Evolutionary conservation across 2,113 vertebrate genomes (phyloP), one percentile per base, ranked within the genome.

Genomic region (Rhinichthys klamathensis): DNA sequence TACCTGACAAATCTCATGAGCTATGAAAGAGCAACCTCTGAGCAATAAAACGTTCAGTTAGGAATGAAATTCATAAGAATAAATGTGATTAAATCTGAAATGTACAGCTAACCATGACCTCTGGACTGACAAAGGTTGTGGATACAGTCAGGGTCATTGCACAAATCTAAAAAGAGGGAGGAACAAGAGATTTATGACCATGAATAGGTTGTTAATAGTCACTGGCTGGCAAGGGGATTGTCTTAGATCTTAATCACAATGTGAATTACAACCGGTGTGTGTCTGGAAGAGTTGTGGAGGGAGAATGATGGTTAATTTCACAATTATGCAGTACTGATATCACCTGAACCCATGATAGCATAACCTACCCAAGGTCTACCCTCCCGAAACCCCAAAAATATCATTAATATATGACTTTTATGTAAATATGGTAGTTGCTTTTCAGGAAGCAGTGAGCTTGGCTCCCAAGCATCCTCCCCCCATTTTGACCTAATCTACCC

Each of bases 401-500:
- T n/a, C 30, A 38, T 61, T 11, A 60, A 58, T 32, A 21, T 76
- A 25, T 27, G 49, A 54, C 23, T 27, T 27, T 46, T 46, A 25
- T 60, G 21, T 7, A 10, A 76, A 78, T 32, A 54, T 13, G 2
- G 11, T 44, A 13, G 38, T 13, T 46, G 74, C 74, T 69, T 69
- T 86, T 80, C 56, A 86, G 84, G 79, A 51, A 81, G 49, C 75
- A 35, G 6, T 84, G 25, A 46, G 13, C 2, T 18, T 0, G 21
- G 25, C 23, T 46, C 41, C 21, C 6, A 56, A n/a, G 12, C 27
- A 30, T 38, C 65, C 56, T 13, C 6, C 18, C 74, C 56, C 30
- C 2, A 10, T 32, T n/a, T 65, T 74, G 6, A 65, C 54, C 79
- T 90, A 88, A 91, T 88, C 90, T 88, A 72, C 56, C 72, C 25